Evolutionary conservation across 2,797 vertebrate genomes (phyloP).

Genomic region (Pristis pectinata): DNA sequence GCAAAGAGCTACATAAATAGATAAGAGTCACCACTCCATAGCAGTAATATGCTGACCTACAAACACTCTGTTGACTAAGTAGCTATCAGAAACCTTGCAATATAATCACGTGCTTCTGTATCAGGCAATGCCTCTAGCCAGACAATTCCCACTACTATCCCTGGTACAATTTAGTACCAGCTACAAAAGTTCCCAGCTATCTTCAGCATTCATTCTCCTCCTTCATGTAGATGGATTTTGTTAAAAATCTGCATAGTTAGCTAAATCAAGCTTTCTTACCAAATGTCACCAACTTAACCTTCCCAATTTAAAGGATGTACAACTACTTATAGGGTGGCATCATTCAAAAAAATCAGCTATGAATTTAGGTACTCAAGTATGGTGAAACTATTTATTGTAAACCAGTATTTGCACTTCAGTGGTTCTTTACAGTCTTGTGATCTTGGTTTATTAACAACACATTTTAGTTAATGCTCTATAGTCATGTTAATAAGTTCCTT

Average conservation of each 20-base stretch:
- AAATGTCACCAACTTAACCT: not conserved
- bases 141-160: not conserved
- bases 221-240: not conserved
- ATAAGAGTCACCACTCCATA: not conserved
- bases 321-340: not conserved
- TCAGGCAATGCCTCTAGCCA: not conserved
- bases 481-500: not conserved
- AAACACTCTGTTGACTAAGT: not conserved
- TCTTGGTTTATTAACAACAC: not conserved
- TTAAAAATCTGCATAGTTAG: not conserved
- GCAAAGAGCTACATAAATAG: not conserved
- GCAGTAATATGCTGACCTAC: not conserved
- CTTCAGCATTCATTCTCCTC: not conserved
- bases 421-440: not conserved
- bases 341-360: not conserved
- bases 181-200: not conserved
- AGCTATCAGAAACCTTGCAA: not conserved
- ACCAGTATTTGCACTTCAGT: not conserved
- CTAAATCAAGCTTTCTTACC: not conserved
- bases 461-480: not conserved
- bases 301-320: not conserved
- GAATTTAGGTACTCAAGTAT: not conserved
- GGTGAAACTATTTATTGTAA: not conserved
- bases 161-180: not conserved
- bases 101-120: no score